These are phyloP conservation scores for Drosophila malerkotliana DNA, from an alignment of 1,140 invertebrate genomes.

Conservation along the genomic window DNA sequence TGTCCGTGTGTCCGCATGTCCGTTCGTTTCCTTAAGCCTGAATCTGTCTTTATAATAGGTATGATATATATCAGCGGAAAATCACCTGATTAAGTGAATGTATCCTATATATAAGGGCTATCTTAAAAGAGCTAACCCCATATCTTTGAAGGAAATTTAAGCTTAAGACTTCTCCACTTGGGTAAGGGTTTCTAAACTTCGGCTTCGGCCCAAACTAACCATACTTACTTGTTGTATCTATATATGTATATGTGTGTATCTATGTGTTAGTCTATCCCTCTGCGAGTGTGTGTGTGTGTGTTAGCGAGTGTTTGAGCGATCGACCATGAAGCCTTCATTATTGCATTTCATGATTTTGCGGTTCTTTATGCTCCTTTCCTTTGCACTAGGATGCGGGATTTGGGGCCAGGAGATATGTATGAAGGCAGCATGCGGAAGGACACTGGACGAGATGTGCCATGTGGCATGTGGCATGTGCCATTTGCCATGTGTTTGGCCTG, in stretches of 20 bases:
- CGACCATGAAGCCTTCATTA: constrained; percentile 82
- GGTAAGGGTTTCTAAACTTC: background rate
- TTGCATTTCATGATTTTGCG: constrained; percentile 82
- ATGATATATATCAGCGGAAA: no score
- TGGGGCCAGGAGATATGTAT: constrained; percentile 6
- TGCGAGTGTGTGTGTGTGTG: constrained; percentile 11
- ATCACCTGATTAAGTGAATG: no score
- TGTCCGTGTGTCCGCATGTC: no score
- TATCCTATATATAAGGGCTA: background rate
- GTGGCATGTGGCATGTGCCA: constrained; percentile 41
- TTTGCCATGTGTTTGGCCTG: constrained; percentile 72
- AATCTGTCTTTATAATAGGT: no score
- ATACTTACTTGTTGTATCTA: background rate
- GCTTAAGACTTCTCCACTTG: no score
- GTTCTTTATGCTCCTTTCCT: constrained; percentile 75
- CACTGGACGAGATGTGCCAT: constrained; percentile 35
- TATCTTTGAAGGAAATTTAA: no score
- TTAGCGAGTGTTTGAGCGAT: constrained; percentile 68
- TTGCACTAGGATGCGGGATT: constrained; percentile 28
- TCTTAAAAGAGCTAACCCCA: no score
- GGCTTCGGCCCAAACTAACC: background rate
- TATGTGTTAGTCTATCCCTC: background rate
- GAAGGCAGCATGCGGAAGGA: constrained; percentile 6
- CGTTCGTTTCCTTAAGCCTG: no score
- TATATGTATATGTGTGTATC: background rate